A percentile compares a stretch with the other conserved stretches of the same genome.
These are phyloP conservation scores for Orbicella faveolata DNA, from an alignment of 64 coral and sea anemone species.

Conservation along the genomic window DNA sequence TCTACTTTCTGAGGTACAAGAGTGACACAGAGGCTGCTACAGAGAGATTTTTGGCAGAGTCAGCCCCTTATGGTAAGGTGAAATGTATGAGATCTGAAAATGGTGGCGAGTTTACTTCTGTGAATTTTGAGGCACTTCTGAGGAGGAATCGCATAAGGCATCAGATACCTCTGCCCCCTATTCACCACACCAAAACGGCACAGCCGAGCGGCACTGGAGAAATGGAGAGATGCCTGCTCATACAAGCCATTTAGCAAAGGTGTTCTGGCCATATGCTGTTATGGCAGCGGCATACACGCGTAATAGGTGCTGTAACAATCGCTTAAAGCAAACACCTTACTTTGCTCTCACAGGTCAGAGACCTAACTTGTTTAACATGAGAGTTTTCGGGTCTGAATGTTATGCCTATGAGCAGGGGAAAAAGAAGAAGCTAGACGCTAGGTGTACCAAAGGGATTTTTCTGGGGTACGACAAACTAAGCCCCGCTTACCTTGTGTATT, in stretches of 20 bases:
- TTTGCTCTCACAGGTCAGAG: slow-evolving; percentile 8
- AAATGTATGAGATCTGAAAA: no score
- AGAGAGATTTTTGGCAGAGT: no score
- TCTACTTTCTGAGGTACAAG: no score
- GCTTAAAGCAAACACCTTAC: slow-evolving; percentile 24
- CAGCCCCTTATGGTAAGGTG: no score
- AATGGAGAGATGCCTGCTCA: no score
- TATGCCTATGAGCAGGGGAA: slow-evolving; percentile 13
- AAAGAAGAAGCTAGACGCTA: slow-evolving; percentile 19
- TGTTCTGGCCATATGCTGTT: slow-evolving; percentile 52
- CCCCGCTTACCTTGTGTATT: slow-evolving; percentile 30
- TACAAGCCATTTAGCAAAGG: background rate
- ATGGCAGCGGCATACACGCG: slow-evolving; percentile 6
- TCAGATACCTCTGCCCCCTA: no score
- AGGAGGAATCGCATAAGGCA: no score
- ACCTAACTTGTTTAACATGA: slow-evolving; percentile 29
- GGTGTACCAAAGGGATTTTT: slow-evolving; percentile 35
- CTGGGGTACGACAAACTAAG: slow-evolving; percentile 36
- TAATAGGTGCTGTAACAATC: slow-evolving; percentile 11
- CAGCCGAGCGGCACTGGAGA: no score
- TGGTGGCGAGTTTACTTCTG: no score
- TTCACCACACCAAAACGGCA: no score
- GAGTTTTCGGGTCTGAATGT: slow-evolving; percentile 19
- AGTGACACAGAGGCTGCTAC: no score
- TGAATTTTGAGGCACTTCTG: no score